Conservation (phyloP, 2,888 invertebrate species). For the Myathropa florea region DNA sequence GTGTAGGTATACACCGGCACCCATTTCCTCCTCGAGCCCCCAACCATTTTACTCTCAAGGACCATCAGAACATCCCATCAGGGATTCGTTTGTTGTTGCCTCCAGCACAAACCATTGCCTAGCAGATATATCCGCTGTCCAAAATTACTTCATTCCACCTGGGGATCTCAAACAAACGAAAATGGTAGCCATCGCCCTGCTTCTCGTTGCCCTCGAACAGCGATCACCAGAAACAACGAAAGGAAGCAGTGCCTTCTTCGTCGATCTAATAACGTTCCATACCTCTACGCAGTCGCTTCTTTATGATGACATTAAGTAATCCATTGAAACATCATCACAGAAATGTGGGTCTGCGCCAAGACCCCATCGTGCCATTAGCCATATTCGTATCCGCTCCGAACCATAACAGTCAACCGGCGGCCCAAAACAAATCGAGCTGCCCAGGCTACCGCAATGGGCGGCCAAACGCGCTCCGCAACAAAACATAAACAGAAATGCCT, state of each 20-base stretch:
- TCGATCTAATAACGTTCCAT: slow-evolving; percentile 23
- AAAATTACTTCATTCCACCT: not conserved
- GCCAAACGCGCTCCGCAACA: slow-evolving; percentile 6
- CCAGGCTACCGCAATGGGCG: slow-evolving; percentile 29
- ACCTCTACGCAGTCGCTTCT: slow-evolving; percentile 31
- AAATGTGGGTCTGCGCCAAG: slow-evolving; percentile 32
- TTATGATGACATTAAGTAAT: slow-evolving; percentile 68
- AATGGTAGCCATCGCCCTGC: not conserved
- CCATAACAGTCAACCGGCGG: slow-evolving; percentile 55
- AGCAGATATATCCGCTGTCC: not conserved
- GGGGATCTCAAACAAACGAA: not conserved
- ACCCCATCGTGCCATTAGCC: slow-evolving; percentile 48
- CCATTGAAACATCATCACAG: slow-evolving; percentile 64
- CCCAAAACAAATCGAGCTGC: slow-evolving; percentile 42
- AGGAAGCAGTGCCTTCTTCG: not conserved
- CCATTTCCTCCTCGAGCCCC: no score
- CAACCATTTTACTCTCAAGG: not conserved
- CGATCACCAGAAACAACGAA: not conserved
- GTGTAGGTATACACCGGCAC: no score
- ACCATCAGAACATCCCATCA: not conserved
- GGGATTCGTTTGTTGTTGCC: not conserved
- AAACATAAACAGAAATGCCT: not conserved
- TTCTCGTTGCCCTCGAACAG: no score
- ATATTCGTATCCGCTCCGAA: slow-evolving; percentile 51
- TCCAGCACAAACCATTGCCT: not conserved